Base-by-base conservation (phyloP, 1,140 invertebrate genomes). In the Meloidogyne exigua region DNA sequence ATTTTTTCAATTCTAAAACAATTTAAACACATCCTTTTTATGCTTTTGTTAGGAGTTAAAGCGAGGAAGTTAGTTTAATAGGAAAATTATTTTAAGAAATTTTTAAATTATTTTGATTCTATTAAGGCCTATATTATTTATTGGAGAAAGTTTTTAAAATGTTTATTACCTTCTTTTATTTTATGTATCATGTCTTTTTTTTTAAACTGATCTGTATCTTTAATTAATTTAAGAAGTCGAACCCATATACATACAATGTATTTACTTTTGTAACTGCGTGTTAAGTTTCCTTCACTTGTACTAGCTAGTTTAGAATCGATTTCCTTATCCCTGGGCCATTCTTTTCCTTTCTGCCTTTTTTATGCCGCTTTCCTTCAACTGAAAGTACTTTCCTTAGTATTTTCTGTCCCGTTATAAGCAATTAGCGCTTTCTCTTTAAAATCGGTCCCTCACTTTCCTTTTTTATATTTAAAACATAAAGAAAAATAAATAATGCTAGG, bases 391-490 rank as follows among this genome's bases (percentile, higher is more conserved):
- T n/a, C n/a, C 49, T 3, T 12, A 5, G 3, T 5, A n/a, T 57
- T 57, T n/a, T 57, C 9, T 57, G 49, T 57, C 49, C 49, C 49
- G 49, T 57, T 57, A 57, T 39, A n/a, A 57, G 49, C 49, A 57
- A 57, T 57, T 57, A 57, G 18, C 49, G n/a, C 49, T 57, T 57
- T 57, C 49, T 57, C n/a, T 57, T 57, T n/a, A 57, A 57, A 57
- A 57, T 57, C 49, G 13, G n/a, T 57, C 18, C 49, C 49, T 57
- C 49, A n/a, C 49, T 57, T 57, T 13, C 39, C 18, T 49, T 57
- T n/a, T n/a, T 57, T 57, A n/a, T 57, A n/a, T n/a, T n/a, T 57
- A 57, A 39, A 39, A 39, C 36, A 39, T 39, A 3, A 39, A 39
- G 36, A 10, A 39, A 39, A 39, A 39, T 3, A 39, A 39, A 39